Evolutionary conservation across 2,888 invertebrate species (phyloP).

Genomic region (Drosophila mimica): DNA sequence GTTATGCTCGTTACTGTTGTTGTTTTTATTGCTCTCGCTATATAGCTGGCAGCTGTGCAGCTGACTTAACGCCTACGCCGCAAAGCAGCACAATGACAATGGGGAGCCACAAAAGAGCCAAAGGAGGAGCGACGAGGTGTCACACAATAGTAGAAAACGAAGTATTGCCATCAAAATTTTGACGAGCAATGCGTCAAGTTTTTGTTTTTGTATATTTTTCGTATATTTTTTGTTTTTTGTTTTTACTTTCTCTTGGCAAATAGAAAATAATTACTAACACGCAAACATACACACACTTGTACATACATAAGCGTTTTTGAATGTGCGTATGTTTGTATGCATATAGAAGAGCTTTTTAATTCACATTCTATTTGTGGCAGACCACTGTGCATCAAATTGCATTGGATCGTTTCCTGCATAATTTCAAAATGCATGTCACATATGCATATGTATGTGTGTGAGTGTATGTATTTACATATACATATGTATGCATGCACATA

Average conservation of each 20-base stretch:
- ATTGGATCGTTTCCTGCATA: constrained; percentile 42
- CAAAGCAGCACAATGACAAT: constrained; percentile 26
- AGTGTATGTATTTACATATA: not conserved
- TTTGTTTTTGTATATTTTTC: constrained; percentile 24
- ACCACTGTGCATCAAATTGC: constrained; percentile 24
- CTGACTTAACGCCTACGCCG: constrained; percentile 66
- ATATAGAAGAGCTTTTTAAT: constrained; percentile 40
- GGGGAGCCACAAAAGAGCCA: constrained; percentile 6
- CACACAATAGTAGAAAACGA: constrained; percentile 71
- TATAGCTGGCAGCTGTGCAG: constrained; percentile 53
- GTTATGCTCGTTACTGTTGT: constrained; percentile 38
- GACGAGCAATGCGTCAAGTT: constrained; percentile 69
- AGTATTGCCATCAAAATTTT: constrained; percentile 64
- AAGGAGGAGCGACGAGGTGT: constrained; percentile 24
- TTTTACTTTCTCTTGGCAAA: constrained; percentile 76
- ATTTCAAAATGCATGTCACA: constrained; percentile 22
- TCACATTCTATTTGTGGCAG: constrained; percentile 35
- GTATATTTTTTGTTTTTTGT: constrained; percentile 56
- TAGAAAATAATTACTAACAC: constrained; percentile 70
- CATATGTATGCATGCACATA: not conserved
- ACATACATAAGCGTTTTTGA: not conserved
- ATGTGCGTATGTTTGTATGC: not conserved
- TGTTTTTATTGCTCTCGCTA: constrained; percentile 20
- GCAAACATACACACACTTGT: not conserved
- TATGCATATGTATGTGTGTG: constrained; percentile 24